Evolutionary conservation across 2,113 vertebrate species (phyloP), one percentile per base, ranked within the genome.

Genomic region (Colius striatus): DNA sequence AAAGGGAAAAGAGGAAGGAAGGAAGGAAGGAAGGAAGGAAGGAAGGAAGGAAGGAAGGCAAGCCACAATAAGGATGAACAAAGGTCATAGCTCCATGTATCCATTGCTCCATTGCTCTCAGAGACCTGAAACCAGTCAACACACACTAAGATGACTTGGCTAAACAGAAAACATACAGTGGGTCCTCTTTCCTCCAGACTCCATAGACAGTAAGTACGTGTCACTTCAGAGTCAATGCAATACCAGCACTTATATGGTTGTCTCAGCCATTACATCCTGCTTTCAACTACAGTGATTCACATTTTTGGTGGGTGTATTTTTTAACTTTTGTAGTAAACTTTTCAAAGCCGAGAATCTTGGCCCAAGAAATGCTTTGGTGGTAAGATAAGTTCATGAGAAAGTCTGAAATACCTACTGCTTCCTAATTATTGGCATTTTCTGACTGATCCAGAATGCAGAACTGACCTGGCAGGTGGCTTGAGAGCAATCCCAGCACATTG

Each of bases 1-100:
- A 53, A 78, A 71, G 30, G 25, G 9, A 57, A 65, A 94, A 55
- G 5, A 43, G 34, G 58, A 78, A 90, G 71, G 13, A 68, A 78
- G 89, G 22, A 65, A 61, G 38, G 38, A 41, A 41, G 38, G 38
- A 41, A 41, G 38, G 38, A 41, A 41, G 38, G 38, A 41, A 41
- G 38, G 38, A 41, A 41, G 38, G 38, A 41, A 41, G 38, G 38
- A 41, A 41, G 38, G 38, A 41, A 41, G 38, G 38, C 9, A 71
- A 87, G 9, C 29, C 80, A 57, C 87, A 91, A 70, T 43, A 75
- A 79, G 67, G 67, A 85, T 87, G 94, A 89, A 79, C 50, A 78
- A 91, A 96, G 68, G 85, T 74, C 55, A 50, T 9, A 66, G 34
- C 48, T 48, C 43, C 5, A 4, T 1, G 3, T 34, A 26, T n/a